Base-by-base conservation (phyloP, 1,140 invertebrate species). In the Penaeus japonicus region DNA sequence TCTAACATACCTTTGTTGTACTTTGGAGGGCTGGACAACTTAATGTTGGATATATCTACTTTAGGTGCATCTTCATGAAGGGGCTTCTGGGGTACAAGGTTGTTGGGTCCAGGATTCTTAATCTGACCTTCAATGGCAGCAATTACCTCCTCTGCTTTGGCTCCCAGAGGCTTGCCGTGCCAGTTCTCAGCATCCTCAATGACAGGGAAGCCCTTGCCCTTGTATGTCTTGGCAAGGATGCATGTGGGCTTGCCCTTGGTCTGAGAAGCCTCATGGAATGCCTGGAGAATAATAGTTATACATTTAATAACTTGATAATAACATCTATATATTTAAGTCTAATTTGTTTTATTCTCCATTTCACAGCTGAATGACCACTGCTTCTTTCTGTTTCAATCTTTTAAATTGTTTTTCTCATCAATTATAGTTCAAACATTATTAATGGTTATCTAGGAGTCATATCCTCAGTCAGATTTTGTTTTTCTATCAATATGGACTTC, bases 121-220 rank as follows among this genome's bases (percentile, higher is more conserved):
- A 97, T 94, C 89, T 95, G 92, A 7, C 92, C 92, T 90, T 94
- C 93, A 57, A 97, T 92, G 92, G 96, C 82, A 20, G 75, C 94
- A 85, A 99, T 94, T 7, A 96, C 94, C 89, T 94, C 94, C 7
- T 95, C 95, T 12, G 96, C 95, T 91, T 98, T 96, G 54, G 94
- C 95, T 2, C 97, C 97, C 39, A 99, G 93, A 0, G 98, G 95
- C 92, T 99, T 99, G 62, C 99, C 99, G 92, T 99, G 99, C 98
- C 98, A 99, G 92, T 99, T 98, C 77, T 98, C 96, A 89, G 94
- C 75, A 93, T 99, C 96, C 93, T 99, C 98, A 92, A 99, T 97
- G 53, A 95, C 94, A 91, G 81, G 95, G 92, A 98, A 98, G 89
- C 96, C 95, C 92, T 95, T 97, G 7, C 99, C 99, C 93, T 99